Evolutionary conservation across 2,888 invertebrate genomes (phyloP).

Genomic region (Diaprepes abbreviatus): DNA sequence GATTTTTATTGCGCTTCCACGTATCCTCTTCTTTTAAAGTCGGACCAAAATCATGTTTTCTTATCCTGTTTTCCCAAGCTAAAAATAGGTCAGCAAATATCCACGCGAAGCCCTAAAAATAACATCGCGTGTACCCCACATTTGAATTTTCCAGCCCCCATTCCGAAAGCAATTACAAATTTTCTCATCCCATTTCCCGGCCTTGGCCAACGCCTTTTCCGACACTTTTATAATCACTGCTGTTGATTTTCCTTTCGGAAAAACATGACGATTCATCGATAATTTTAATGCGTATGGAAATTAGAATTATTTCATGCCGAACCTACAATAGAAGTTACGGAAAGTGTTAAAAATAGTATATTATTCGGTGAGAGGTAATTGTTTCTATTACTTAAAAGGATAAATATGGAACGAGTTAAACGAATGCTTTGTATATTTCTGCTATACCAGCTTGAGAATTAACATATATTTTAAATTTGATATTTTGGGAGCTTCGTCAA

Average conservation of each 20-base stretch:
- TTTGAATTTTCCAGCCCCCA: slow-evolving; percentile 22
- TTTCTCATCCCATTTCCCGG: slow-evolving; percentile 21
- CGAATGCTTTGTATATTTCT: too few relatives aligned
- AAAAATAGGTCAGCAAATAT: slow-evolving; percentile 25
- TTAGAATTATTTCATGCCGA: too few relatives aligned
- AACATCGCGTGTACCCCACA: slow-evolving; percentile 21
- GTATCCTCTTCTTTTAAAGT: too few relatives aligned
- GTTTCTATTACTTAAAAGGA: too few relatives aligned
- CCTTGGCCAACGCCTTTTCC: slow-evolving; percentile 34
- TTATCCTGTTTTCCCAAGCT: slow-evolving; percentile 12
- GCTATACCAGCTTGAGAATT: too few relatives aligned
- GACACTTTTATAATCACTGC: background rate
- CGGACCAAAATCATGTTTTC: background rate
- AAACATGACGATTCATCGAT: slow-evolving; percentile 3
- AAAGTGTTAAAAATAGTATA: too few relatives aligned
- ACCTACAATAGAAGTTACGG: too few relatives aligned
- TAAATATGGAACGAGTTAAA: too few relatives aligned
- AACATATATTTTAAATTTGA: too few relatives aligned
- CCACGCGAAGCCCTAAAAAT: slow-evolving; percentile 22
- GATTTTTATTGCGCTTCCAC: too few relatives aligned
- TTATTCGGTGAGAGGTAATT: too few relatives aligned
- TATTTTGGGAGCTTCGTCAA: too few relatives aligned
- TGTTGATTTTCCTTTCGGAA: background rate
- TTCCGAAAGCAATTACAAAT: slow-evolving; percentile 26
- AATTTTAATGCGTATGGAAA: background rate